A percentile compares a stretch with the other conserved stretches of the same genome.
Evolutionary conservation across 2,797 vertebrate species (phyloP).

Genomic region (Sebastes glaucus): DNA sequence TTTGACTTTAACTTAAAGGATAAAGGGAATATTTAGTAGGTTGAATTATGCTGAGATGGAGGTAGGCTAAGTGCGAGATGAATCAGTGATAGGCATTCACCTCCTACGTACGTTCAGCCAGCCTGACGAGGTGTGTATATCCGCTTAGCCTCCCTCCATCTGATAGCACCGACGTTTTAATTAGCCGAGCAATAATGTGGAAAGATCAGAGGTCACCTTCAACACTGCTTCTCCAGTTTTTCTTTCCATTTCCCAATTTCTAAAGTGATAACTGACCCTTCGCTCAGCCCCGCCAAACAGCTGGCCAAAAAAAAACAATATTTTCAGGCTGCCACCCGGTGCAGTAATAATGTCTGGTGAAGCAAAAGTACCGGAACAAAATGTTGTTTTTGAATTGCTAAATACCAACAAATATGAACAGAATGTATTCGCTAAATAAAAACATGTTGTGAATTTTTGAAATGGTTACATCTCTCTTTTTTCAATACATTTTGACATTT

Average conservation of each 20-base stretch:
- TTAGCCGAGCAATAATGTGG: conserved; percentile 41
- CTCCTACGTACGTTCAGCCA: conserved; percentile 21
- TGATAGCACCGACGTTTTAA: conserved; percentile 57
- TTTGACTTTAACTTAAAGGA: conserved; percentile 47
- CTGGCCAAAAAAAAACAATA: too few relatives aligned
- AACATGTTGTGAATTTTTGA: too few relatives aligned
- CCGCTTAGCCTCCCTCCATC: conserved; percentile 53
- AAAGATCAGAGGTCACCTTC: conserved; percentile 70
- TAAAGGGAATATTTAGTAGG: conserved; percentile 39
- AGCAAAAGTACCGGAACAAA: too few relatives aligned
- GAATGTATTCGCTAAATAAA: too few relatives aligned
- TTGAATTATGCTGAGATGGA: conserved; percentile 40
- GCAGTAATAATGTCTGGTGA: too few relatives aligned
- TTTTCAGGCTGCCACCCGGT: too few relatives aligned
- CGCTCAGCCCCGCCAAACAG: too few relatives aligned
- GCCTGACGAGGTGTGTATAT: conserved; percentile 41
- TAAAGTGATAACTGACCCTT: conserved; percentile 24
- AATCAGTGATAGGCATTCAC: conserved; percentile 44
- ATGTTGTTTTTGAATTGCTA: not conserved
- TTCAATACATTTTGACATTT: too few relatives aligned
- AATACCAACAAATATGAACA: too few relatives aligned
- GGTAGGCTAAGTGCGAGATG: conserved; percentile 43
- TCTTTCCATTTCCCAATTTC: conserved; percentile 35
- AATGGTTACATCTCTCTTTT: too few relatives aligned
- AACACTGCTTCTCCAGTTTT: conserved; percentile 15